Conservation (phyloP, 2,888 invertebrate genomes). For the Vandiemenella viatica region DNA sequence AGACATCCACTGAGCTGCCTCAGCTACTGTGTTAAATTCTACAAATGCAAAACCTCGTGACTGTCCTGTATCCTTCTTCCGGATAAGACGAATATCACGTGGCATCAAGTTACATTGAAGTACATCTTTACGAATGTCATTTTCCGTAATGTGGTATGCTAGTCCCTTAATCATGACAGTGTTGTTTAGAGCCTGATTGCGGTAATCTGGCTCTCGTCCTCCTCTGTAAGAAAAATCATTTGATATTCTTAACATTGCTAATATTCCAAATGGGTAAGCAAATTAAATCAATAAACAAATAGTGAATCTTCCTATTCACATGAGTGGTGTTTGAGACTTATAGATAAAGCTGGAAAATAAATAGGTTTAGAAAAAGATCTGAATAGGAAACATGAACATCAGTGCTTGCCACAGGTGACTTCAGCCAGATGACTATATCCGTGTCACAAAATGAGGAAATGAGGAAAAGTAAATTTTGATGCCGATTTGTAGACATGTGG, state of each 20-base stretch:
- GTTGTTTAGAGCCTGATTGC: conserved; percentile 44
- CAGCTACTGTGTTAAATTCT: conserved; percentile 78
- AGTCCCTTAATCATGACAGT: conserved; percentile 62
- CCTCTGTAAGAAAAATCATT: conserved; percentile 31
- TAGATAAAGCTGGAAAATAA: no score
- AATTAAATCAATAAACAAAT: background rate
- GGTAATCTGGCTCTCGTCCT: no score
- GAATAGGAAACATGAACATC: no score
- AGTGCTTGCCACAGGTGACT: no score
- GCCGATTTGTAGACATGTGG: no score
- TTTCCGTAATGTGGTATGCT: conserved; percentile 58
- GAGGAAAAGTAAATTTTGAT: no score
- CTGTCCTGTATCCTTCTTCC: conserved; percentile 74
- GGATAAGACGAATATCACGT: conserved; percentile 65
- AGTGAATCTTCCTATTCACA: background rate
- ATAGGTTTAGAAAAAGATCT: no score
- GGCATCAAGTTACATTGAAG: conserved; percentile 58
- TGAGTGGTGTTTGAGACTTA: no score
- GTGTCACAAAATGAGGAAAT: no score
- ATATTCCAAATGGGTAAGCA: background rate
- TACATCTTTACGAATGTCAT: conserved; percentile 66
- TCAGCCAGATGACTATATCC: no score
- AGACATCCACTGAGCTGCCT: conserved; percentile 85
- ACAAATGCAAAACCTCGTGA: conserved; percentile 84
- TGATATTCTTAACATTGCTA: no score